phyloP scores from a whole-genome alignment of 2,113 vertebrate species.

The Dromiciops gliroides region DNA sequence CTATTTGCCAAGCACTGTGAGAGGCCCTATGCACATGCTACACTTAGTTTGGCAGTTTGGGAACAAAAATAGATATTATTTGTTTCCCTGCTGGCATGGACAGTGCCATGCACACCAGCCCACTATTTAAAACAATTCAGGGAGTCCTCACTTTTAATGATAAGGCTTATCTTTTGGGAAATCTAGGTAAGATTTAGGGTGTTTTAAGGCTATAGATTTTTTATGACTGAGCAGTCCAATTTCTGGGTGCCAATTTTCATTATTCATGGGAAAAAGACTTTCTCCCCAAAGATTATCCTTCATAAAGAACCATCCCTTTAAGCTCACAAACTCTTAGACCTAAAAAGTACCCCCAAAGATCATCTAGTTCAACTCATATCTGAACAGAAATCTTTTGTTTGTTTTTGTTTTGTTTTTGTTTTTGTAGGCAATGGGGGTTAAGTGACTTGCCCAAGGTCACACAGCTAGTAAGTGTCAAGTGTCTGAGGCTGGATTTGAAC shows the following conservation, averaged over 20 bases:
- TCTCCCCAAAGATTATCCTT: constrained; percentile 3
- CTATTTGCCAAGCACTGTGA: neutral
- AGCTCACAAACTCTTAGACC: neutral
- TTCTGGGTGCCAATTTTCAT: neutral
- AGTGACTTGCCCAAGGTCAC: too few relatives aligned
- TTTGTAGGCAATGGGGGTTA: too few relatives aligned
- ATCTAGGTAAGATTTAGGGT: neutral
- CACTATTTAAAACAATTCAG: constrained; percentile 39
- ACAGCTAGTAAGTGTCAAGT: too few relatives aligned
- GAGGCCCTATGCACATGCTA: neutral
- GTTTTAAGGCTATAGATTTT: constrained; percentile 3
- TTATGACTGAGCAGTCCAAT: neutral
- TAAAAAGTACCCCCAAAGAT: neutral
- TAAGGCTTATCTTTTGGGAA: neutral
- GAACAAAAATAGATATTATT: neutral
- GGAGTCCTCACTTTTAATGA: constrained; percentile 33
- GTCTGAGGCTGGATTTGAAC: too few relatives aligned
- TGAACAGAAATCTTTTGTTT: too few relatives aligned
- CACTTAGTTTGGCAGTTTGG: neutral
- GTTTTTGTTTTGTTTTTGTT: too few relatives aligned
- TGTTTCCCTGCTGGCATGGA: neutral
- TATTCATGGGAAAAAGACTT: constrained; percentile 38
- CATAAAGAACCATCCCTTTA: neutral
- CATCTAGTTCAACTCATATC: neutral
- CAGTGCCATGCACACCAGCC: neutral